These are phyloP conservation scores for Sitobion miscanthi DNA, from an alignment of 1,140 invertebrate species.

Conservation along the genomic window DNA sequence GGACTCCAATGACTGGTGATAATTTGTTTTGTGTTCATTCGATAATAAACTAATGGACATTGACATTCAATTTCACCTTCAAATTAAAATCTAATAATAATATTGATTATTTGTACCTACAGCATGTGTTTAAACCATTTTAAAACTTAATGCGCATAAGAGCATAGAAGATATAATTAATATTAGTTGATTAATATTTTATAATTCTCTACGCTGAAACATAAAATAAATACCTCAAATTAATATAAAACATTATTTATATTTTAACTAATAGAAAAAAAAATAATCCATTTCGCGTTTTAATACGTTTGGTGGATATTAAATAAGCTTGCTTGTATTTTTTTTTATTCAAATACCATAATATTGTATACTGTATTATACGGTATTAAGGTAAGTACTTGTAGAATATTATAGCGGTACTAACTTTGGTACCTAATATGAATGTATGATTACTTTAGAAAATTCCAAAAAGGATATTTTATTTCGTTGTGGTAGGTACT, in stretches of 20 bases:
- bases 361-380: no score
- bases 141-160: neutral
- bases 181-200: neutral
- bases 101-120: no score
- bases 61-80: neutral
- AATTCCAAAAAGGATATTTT: neutral
- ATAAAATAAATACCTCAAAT: neutral
- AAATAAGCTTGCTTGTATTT: neutral
- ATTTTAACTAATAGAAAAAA: neutral
- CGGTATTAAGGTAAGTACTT: no score
- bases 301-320: neutral
- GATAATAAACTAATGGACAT: neutral
- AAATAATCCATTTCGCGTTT: neutral
- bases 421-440: no score
- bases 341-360: neutral
- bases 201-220: neutral
- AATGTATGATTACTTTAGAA: no score
- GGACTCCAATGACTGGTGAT: neutral
- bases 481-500: neutral
- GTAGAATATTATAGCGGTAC: no score
- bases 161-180: neutral
- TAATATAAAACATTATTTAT: neutral
- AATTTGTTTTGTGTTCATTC: neutral
- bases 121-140: neutral
- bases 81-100: neutral